Evolutionary conservation across 2,888 invertebrate species (phyloP), one percentile per base, ranked within the genome.

Genomic region (Euclidia mi): DNA sequence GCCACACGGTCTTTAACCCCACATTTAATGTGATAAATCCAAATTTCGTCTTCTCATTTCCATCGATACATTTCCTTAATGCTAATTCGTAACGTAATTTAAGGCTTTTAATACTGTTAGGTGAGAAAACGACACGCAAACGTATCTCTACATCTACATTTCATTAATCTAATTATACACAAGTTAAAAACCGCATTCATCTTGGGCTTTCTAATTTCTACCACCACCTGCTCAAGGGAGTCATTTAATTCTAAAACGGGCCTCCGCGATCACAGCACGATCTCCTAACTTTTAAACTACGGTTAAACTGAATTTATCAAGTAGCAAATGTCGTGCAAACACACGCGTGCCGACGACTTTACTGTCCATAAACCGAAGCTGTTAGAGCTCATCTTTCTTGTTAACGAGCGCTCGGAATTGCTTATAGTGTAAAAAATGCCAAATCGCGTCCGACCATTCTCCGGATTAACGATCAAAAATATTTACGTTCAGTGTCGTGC

Each of bases 331-430:
- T 88, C 86, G 82, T 81, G 67, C 76, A 78, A 66, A 72, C 78
- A 78, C 78, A 80, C 78, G 86, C 92, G 91, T 89, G 91, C 90
- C 89, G 83, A 82, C 86, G 81, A 88, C 79, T 94, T 94, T 91
- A 95, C 85, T 89, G 90, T 84, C 92, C 89, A 94, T 94, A 94
- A 94, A 94, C 85, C 69, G 81, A 84, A 85, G 83, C 85, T 84
- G 87, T 92, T 90, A 94, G 87, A 90, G 91, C 90, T 89, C 94
- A 94, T 95, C 92, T 93, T 90, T 95, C 94, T 92, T 94, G 79
- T 94, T 94, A 94, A 95, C 91, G 94, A 91, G 67, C 89, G 69
- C 68, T 71, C 76, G 66, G 89, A 87, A 94, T 90, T 92, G 91
- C 94, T 94, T 92, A 94, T 92, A 86, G 91, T 89, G 82, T 88